Conservation (phyloP, 2,797 vertebrate genomes). For the Hafferia zeledoni region DNA sequence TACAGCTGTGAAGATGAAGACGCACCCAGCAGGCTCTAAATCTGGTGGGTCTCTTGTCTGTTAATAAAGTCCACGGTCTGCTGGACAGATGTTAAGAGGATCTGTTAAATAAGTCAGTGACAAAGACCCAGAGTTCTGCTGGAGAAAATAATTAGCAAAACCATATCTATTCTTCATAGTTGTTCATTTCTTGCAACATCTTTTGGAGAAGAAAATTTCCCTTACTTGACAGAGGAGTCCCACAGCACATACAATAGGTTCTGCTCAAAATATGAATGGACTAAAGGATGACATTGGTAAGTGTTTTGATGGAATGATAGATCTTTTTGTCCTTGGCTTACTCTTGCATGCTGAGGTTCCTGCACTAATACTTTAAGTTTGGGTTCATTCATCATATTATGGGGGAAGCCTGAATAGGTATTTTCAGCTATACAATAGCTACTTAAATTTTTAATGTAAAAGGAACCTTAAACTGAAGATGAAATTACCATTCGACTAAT, state of each 20-base stretch:
- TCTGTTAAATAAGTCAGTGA: constrained; percentile 84
- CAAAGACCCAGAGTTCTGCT: constrained; percentile 84
- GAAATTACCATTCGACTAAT: constrained; percentile 24
- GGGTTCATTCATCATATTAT: constrained; percentile 27
- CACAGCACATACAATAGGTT: neutral
- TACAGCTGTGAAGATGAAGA: constrained; percentile 81
- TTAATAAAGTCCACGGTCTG: constrained; percentile 83
- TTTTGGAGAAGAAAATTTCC: constrained; percentile 41
- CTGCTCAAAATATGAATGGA: constrained; percentile 35
- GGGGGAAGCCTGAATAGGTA: constrained; percentile 16
- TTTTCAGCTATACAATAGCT: constrained; percentile 13
- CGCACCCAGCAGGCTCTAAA: constrained; percentile 79
- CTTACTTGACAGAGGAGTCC: neutral
- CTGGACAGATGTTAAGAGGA: constrained; percentile 88
- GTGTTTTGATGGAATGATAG: constrained; percentile 33
- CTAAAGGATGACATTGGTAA: neutral
- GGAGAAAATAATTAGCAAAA: constrained; percentile 84
- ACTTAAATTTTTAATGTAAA: constrained; percentile 33
- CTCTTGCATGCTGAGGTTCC: constrained; percentile 23
- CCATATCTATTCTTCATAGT: constrained; percentile 69
- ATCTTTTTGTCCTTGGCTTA: constrained; percentile 41
- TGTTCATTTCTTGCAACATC: constrained; percentile 40
- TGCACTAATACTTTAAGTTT: constrained; percentile 21
- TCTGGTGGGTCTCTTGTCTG: constrained; percentile 76
- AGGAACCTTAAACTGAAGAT: constrained; percentile 53